Evolutionary conservation across 2,888 invertebrate genomes (phyloP), one percentile per base, ranked within the genome.

Genomic region (Emmelina monodactyla): DNA sequence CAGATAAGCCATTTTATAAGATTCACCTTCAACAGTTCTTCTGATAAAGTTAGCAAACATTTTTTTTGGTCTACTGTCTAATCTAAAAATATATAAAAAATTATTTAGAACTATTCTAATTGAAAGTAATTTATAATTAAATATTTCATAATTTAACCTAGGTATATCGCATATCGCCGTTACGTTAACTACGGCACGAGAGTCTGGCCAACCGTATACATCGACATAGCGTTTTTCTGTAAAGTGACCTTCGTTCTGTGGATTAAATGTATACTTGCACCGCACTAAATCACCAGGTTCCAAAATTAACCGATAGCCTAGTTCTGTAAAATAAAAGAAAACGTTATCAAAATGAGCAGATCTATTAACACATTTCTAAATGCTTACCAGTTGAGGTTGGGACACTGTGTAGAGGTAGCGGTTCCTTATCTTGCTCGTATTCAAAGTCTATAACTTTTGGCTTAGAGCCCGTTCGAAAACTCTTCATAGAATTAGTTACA

Each of bases 21-120:
- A 58, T 14, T 58, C 52, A 32, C 65, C 66, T 42, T 72, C 72
- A 6, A 61, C 34, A 6, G 71, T 64, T 49, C 73, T 59, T 47
- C 79, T 58, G 1, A 55, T 59, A 43, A 79, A 79, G 44, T 69
- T 67, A 39, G 62, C 59, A 37, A 79, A 79, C 72, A 79, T 75
- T 48, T 79, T 79, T 49, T 79, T 79, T 1, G 78, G 75, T 14
- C 79, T 63, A 41, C 63, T 72, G 36, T 79, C 79, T 37, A 79
- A 50, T 42, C 79, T 79, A 46, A n/a, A 53, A 55, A 38, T 22
- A n/a, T n/a, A n/a, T n/a, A n/a, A n/a, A n/a, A n/a, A n/a, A n/a
- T n/a, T n/a, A n/a, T n/a, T n/a, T n/a, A n/a, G n/a, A n/a, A n/a
- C 11, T 28, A 9, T 28, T 28, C 10, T 19, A 19, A n/a, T n/a